Percentiles rank a stretch among this genome's conserved stretches.
Evolutionary conservation across 92 coral and sea anemone species (phyloP).

Genomic region (Parazoanthus atlanticus): DNA sequence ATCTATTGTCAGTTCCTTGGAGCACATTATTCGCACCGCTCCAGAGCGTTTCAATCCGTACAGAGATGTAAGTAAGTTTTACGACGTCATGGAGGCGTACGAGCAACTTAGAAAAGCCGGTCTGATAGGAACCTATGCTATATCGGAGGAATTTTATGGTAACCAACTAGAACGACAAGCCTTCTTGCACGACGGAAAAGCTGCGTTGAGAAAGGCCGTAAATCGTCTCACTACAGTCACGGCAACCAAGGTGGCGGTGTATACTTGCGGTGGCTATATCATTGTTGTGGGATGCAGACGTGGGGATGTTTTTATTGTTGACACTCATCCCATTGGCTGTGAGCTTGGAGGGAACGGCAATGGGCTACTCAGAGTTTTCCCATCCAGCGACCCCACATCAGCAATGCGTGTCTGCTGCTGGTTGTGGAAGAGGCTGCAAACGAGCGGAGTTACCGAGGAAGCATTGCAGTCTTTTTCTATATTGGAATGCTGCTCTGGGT

Average conservation of each 20-base stretch:
- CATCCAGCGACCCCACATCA: slow-evolving; percentile 32
- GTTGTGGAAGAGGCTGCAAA: slow-evolving; percentile 63
- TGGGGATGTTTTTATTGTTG: slow-evolving; percentile 14
- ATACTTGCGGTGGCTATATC: slow-evolving; percentile 62
- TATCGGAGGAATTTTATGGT: background rate
- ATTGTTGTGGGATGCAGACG: slow-evolving; percentile 47
- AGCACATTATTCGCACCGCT: slow-evolving; percentile 41
- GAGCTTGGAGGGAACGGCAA: slow-evolving; percentile 48
- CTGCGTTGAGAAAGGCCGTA: slow-evolving; percentile 42
- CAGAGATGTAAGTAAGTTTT: slow-evolving; percentile 42
- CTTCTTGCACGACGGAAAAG: slow-evolving; percentile 17
- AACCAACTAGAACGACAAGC: background rate
- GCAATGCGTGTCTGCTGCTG: slow-evolving; percentile 52
- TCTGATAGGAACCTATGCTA: background rate
- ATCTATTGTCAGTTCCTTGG: slow-evolving; percentile 41
- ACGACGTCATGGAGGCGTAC: slow-evolving; percentile 71
- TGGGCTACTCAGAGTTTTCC: slow-evolving; percentile 61
- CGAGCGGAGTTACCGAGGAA: slow-evolving; percentile 51
- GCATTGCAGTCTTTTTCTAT: slow-evolving; percentile 53
- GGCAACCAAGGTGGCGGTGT: slow-evolving; percentile 43
- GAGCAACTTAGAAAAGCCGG: slow-evolving; percentile 38
- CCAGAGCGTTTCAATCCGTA: slow-evolving; percentile 54
- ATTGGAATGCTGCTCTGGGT: slow-evolving; percentile 30
- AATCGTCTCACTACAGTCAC: background rate
- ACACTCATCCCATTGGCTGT: slow-evolving; percentile 32